phyloP scores from a whole-genome alignment of 2,797 vertebrate genomes.

The Chiloscyllium punctatum region DNA sequence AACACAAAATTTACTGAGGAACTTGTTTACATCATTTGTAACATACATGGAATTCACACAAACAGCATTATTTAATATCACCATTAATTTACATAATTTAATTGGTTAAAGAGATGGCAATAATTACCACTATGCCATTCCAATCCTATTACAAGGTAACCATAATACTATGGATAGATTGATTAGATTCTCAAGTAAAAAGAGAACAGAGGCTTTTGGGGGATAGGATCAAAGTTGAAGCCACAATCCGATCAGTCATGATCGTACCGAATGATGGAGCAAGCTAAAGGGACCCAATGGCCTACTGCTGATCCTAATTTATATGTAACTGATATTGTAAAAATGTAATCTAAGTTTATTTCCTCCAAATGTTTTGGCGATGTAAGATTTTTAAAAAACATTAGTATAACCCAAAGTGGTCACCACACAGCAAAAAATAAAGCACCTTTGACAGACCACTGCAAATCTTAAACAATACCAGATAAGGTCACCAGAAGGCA shows the following conservation, averaged over 20 bases:
- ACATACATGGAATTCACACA: background rate
- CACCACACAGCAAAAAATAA: background rate
- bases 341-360: background rate
- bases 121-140: background rate
- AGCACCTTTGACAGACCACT: background rate
- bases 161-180: no score
- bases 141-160: background rate
- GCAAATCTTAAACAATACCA: background rate
- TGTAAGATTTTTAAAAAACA: background rate
- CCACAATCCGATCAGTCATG: no score
- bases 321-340: background rate
- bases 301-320: no score
- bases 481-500: background rate
- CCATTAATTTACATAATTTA: background rate
- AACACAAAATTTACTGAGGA: background rate
- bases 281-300: no score
- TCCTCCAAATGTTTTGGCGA: background rate
- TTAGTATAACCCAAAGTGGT: background rate
- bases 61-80: background rate
- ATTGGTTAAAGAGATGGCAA: background rate
- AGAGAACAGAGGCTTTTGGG: no score
- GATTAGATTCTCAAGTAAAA: no score
- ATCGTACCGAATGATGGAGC: no score
- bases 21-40: background rate
- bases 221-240: no score